These are phyloP conservation scores for Scolopax bukidnonensis DNA, from an alignment of 2,797 vertebrate species.

Conservation along the genomic window DNA sequence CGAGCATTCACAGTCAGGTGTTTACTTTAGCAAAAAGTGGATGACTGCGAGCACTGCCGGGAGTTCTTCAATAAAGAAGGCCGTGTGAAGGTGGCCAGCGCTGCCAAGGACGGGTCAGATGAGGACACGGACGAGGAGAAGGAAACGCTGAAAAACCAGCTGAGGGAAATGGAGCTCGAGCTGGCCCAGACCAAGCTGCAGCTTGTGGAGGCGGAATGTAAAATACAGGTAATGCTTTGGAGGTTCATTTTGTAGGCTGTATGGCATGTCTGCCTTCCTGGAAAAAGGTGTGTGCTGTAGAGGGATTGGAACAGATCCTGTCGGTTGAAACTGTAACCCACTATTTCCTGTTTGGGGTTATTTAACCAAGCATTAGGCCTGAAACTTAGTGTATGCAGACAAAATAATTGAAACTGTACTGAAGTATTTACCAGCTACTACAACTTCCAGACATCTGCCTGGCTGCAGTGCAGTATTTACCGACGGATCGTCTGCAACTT, in stretches of 20 bases:
- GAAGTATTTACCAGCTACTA: conserved; percentile 32
- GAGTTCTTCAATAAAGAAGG: conserved; percentile 95
- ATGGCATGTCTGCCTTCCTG: background rate
- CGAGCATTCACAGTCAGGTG: background rate
- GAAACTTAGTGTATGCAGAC: conserved; percentile 21
- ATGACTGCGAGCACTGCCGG: conserved; percentile 94
- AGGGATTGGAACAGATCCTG: background rate
- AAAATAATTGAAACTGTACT: conserved; percentile 11
- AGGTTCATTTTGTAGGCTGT: background rate
- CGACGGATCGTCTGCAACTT: conserved; percentile 10
- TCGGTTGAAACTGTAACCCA: conserved; percentile 13
- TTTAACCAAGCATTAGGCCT: conserved; percentile 17
- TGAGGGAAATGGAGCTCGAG: conserved; percentile 98
- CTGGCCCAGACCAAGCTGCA: conserved; percentile 98
- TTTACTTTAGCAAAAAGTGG: conserved; percentile 89
- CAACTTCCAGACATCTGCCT: conserved; percentile 46
- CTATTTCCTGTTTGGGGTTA: conserved; percentile 17
- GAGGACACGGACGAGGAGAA: conserved; percentile 95
- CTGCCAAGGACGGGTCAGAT: conserved; percentile 78
- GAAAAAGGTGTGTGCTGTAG: background rate
- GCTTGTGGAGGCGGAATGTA: conserved; percentile 97
- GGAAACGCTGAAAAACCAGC: conserved; percentile 92
- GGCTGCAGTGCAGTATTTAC: conserved; percentile 45
- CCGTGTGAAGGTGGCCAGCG: conserved; percentile 80
- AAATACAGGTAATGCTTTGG: conserved; percentile 89